Base-by-base conservation (phyloP, 2,888 invertebrate species). In the Deroplatys truncata region DNA sequence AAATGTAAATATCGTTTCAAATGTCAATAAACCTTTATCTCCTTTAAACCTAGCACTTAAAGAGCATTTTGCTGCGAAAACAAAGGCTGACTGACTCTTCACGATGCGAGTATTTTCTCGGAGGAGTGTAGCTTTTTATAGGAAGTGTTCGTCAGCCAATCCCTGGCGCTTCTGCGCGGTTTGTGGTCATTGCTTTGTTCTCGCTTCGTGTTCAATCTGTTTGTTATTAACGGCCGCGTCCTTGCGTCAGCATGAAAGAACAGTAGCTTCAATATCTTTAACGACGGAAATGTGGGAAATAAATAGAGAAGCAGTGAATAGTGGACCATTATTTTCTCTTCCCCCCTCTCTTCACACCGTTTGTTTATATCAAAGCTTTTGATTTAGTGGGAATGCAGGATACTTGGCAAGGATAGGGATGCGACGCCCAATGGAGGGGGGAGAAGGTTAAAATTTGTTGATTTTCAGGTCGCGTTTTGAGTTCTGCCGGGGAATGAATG, bases 381-480 rank as follows among this genome's bases (percentile, higher is more conserved):
- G 85, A 85, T 85, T 85, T 85, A 56, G 43, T 35, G 86, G 56
- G 25, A 29, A 86, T 31, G 86, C 86, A 31, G 28, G 82, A 82
- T 82, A 29, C 86, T 86, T 86, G 86, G 86, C 86, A 82, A 72
- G 56, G 20, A 16, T 20, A 72, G 56, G 56, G 56, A 72, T 72
- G 56, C 56, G 56, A 72, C 56, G 25, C 56, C 56, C 56, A 72
- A 25, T 72, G 56, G 56, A 72, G 56, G 56, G 56, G 25, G 56
- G 20, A 25, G 25, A 20, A 72, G 56, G 82, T 82, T 86, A 5
- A 86, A 82, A 86, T 86, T 86, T 86, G 86, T 86, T 86, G 86
- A 86, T 86, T 86, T 86, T 82, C 82, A 82, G 56, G 86, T 86
- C 31, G 72, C 28, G 82, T 72, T 86, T 86, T 86, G 86, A 86